A percentile compares a stretch with the other conserved stretches of the same genome.
These are phyloP conservation scores for Stichodactyla mertensii DNA, from an alignment of 64 coral and sea anemone genomes.

Conservation along the genomic window DNA sequence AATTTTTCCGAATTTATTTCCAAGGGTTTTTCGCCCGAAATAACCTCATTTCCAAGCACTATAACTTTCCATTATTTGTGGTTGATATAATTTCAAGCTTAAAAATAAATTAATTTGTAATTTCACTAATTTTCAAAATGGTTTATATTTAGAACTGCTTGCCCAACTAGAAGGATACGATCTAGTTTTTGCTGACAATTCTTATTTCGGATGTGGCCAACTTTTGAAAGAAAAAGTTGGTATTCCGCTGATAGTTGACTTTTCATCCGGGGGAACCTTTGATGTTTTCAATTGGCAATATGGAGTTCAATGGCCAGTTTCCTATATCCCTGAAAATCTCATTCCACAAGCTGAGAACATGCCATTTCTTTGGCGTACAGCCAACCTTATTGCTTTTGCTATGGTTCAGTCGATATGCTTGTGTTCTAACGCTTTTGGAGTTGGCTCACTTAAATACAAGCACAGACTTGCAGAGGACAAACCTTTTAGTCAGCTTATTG, in stretches of 20 bases:
- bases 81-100: too few species aligned
- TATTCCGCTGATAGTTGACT: slow-evolving; percentile 14
- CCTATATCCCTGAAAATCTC: not conserved
- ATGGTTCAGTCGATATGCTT: not conserved
- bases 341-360: not conserved
- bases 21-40: too few species aligned
- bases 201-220: not conserved
- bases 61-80: too few species aligned
- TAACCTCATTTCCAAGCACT: too few species aligned
- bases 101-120: too few species aligned
- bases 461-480: slow-evolving; percentile 10
- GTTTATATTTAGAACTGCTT: not conserved
- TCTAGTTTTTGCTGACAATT: slow-evolving; percentile 20
- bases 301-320: slow-evolving; percentile 4
- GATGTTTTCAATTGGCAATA: not conserved
- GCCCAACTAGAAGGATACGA: slow-evolving; percentile 1
- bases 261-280: not conserved
- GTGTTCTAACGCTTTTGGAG: not conserved
- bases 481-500: not conserved
- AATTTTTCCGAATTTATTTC: too few species aligned
- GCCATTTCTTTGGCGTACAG: not conserved
- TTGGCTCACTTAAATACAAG: not conserved
- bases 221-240: not conserved
- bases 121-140: too few species aligned
- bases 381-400: not conserved